A percentile compares a stretch with the other conserved stretches of the same genome.
Evolutionary conservation across 2,113 vertebrate genomes (phyloP).

Genomic region (Rhinogobius similis): DNA sequence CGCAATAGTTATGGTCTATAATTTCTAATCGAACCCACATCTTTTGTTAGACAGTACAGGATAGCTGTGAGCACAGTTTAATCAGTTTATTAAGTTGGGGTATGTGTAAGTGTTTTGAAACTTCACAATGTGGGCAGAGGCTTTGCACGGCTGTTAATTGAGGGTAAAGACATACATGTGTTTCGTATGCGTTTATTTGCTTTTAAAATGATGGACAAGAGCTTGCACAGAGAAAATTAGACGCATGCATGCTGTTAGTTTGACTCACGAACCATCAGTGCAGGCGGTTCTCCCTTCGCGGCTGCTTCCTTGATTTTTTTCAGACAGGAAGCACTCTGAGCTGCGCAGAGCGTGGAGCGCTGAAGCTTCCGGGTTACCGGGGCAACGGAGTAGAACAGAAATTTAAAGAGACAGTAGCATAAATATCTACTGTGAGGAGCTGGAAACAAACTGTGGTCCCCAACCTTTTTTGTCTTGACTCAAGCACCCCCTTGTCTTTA

Average conservation of each 20-base stretch:
- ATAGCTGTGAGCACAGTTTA: neutral
- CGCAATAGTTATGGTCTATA: constrained; percentile 4
- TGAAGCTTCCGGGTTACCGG: constrained; percentile 71
- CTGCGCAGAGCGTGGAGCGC: constrained; percentile 21
- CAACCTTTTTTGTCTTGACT: too few species aligned
- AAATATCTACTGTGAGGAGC: neutral
- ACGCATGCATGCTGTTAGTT: constrained; percentile 57
- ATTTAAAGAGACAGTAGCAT: constrained; percentile 75
- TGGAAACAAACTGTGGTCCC: neutral
- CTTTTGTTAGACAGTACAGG: neutral
- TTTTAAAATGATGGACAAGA: constrained; percentile 10
- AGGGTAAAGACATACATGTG: neutral
- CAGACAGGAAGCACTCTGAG: constrained; percentile 74
- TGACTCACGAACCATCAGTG: constrained; percentile 74
- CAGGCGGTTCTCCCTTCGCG: constrained; percentile 56
- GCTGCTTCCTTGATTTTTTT: constrained; percentile 68
- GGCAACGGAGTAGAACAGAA: constrained; percentile 63
- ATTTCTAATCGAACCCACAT: neutral
- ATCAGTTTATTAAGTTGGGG: neutral
- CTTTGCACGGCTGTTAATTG: constrained; percentile 6
- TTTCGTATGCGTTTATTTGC: constrained; percentile 35
- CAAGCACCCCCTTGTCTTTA: too few species aligned
- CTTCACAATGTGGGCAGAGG: constrained; percentile 16
- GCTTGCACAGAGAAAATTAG: constrained; percentile 16
- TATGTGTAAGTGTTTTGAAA: neutral